A percentile compares a stretch with the other conserved stretches of the same genome.
These are phyloP conservation scores for Lasioglossum vierecki DNA, from an alignment of 2,888 invertebrate species.

Conservation along the genomic window DNA sequence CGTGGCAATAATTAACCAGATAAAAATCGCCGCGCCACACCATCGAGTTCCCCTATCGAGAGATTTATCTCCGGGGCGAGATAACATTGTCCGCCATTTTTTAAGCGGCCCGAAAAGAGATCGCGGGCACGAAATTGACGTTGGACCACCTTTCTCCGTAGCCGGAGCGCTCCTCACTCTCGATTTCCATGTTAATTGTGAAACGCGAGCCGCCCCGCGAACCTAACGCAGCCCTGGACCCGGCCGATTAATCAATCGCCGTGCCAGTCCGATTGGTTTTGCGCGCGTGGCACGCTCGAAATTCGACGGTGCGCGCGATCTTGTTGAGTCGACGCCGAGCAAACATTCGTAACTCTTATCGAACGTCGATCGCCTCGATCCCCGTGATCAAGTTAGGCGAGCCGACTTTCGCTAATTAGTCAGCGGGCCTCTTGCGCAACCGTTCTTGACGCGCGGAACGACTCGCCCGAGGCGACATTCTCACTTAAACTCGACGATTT, in stretches of 20 bases:
- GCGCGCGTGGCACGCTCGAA: slow-evolving; percentile 5
- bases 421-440: slow-evolving; percentile 7
- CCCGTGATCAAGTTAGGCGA: background rate
- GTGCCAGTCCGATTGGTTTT: background rate
- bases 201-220: slow-evolving; percentile 20
- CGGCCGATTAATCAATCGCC: slow-evolving; percentile 25
- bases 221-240: slow-evolving; percentile 1
- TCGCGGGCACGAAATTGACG: slow-evolving; percentile 7
- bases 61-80: slow-evolving; percentile 11
- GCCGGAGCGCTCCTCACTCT: background rate
- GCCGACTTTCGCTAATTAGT: slow-evolving; percentile 10
- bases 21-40: slow-evolving; percentile 35
- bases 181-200: slow-evolving; percentile 32
- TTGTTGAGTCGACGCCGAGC: background rate
- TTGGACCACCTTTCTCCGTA: slow-evolving; percentile 12
- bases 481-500: background rate
- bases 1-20: slow-evolving; percentile 42
- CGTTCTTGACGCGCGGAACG: background rate
- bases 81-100: slow-evolving; percentile 16
- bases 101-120: background rate
- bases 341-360: slow-evolving; percentile 5
- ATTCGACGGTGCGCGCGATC: background rate
- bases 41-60: slow-evolving; percentile 11
- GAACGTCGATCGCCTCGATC: background rate
- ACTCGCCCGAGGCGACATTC: background rate